These are phyloP conservation scores for Fulmarus glacialis DNA, from an alignment of 2,113 vertebrate genomes.

Conservation along the genomic window DNA sequence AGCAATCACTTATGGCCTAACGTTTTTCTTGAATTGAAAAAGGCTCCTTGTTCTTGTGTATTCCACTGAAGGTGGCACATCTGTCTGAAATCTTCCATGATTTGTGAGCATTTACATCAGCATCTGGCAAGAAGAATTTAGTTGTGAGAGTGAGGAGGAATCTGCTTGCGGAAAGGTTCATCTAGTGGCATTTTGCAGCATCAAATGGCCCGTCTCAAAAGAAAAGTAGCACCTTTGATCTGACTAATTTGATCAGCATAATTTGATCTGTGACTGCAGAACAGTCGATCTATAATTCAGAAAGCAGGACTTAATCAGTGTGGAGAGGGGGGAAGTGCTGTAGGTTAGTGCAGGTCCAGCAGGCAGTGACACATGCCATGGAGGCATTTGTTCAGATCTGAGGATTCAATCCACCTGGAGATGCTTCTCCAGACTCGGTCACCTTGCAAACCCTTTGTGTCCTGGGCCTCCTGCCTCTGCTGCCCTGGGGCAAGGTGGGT, in stretches of 20 bases:
- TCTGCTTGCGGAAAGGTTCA: neutral
- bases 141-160: neutral
- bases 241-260: neutral
- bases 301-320: neutral
- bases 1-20: neutral
- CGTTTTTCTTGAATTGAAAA: neutral
- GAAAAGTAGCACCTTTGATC: neutral
- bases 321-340: too few relatives aligned
- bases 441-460: neutral
- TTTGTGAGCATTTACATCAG: neutral
- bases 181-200: neutral
- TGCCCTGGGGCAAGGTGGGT: neutral
- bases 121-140: neutral
- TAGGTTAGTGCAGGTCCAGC: too few relatives aligned
- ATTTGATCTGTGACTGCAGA: neutral
- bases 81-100: neutral
- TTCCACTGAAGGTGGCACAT: neutral
- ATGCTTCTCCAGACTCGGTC: neutral
- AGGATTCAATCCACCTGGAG: neutral
- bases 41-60: neutral
- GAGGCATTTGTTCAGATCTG: neutral
- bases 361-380: rapidly evolving
- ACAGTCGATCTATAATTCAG: neutral
- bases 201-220: neutral
- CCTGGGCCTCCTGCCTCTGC: neutral